Conservation (phyloP, 1,140 invertebrate species). For the Zaprionus kolodkinae region DNA sequence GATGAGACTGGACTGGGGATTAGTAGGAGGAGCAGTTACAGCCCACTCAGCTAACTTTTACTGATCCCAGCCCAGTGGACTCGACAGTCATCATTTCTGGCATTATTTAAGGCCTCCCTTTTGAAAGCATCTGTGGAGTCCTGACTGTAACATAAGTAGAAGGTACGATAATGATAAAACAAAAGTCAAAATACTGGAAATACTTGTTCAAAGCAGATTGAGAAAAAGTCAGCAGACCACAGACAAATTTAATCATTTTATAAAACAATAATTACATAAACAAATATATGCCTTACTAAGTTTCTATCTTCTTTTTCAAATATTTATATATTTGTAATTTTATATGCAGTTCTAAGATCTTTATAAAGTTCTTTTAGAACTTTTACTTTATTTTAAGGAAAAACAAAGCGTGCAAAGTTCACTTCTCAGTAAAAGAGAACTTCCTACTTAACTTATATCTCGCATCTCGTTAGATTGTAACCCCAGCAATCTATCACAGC, state of each 20-base stretch:
- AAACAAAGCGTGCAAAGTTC: not conserved
- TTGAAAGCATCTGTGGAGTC: not conserved
- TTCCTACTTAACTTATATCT: not conserved
- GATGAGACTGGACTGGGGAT: not conserved
- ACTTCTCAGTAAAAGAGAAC: not conserved
- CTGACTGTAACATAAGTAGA: conserved; percentile 1
- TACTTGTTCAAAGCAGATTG: not conserved
- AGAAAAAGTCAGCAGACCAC: no score
- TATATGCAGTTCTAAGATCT: no score
- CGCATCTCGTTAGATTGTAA: not conserved
- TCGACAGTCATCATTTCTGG: conserved; percentile 1
- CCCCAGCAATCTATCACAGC: not conserved
- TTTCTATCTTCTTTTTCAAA: no score
- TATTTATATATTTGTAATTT: no score
- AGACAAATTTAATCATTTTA: no score
- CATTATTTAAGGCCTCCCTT: not conserved
- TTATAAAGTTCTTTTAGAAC: not conserved
- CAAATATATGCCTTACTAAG: not conserved
- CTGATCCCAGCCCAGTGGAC: conserved; percentile 19
- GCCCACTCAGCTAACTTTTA: conserved; percentile 27
- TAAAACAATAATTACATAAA: not conserved
- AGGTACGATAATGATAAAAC: not conserved
- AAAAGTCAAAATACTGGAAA: not conserved
- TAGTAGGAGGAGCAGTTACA: conserved; percentile 14
- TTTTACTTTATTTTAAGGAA: not conserved